Base-by-base conservation (phyloP, 2,888 invertebrate species). In the Metalampra italica region DNA sequence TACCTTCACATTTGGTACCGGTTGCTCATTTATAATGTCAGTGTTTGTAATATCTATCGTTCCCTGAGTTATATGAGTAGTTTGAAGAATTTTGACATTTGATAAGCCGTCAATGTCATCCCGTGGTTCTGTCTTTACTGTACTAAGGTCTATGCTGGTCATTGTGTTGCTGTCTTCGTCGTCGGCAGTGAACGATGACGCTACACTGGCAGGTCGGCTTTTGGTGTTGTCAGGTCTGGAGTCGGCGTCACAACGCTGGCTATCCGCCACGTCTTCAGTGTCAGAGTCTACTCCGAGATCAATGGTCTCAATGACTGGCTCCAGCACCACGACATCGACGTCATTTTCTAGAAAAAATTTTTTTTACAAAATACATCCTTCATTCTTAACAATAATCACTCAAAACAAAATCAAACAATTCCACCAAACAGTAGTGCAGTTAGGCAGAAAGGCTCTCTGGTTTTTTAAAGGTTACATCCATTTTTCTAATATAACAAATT, bases 251-350 rank as follows among this genome's bases (percentile, higher is more conserved):
- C 12, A 5, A 7, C 7, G n/a, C n/a, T n/a, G 7, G 13, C 12
- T n/a, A 13, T 12, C 37, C 13, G 1, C 3, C 11, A n/a, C n/a
- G 13, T 50, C 42, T 9, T 66, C 71, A 1, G 54, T 48, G 29
- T 78, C 83, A 2, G 74, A 74, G 29, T 77, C 75, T 0, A 59
- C 55, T 11, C 64, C 70, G 12, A 81, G 57, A 39, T 78, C 73
- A 38, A 87, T 82, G 0, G 78, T 82, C 59, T 85, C 86, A 13
- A 87, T 69, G 1, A 55, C 59, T 7, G 75, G 76, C 56, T 87
- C 87, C 1, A 87, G 52, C 1, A 81, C 43, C 11, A 73, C 60
- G 0, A 83, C 41, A 40, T 84, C 84, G 2, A 75, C 73, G 22
- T 61, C 72, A 30, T 57, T 61, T 40, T 67, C 82, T 78, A 64